Base-by-base conservation (phyloP, 1,140 invertebrate genomes). In the Agrypnia vestita region DNA sequence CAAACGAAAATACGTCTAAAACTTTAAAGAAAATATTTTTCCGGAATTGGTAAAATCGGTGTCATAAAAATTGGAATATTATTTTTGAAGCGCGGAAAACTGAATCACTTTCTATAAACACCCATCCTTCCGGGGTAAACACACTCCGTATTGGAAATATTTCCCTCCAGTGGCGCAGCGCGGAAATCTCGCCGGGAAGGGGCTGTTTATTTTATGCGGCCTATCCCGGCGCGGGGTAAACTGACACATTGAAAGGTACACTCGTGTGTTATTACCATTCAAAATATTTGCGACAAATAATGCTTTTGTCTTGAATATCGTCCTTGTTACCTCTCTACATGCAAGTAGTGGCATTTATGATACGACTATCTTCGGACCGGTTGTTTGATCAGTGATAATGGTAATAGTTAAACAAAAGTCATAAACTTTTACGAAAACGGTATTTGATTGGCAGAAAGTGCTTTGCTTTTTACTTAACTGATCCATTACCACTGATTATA, bases 61-160 rank as follows among this genome's bases (percentile, higher is more conserved):
- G 13, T 62, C 25, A 35, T 35, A 35, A 13, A 69, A 69, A 47
- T n/a, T 69, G 64, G 35, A 15, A 69, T 47, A 69, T 47, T 49
- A 64, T 64, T 47, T 47, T 15, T 44, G 64, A 69, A 69, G n/a
- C 15, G 6, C 46, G 64, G 64, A 17, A 69, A 69, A 69, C 44
- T 35, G 43, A 69, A 69, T 69, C 64, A 69, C 43, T 69, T 69
- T 47, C 64, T 19, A 69, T 46, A 69, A 69, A 69, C 64, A 69
- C 64, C 61, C 64, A 69, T 69, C 64, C 64, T 69, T 69, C 64
- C 64, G 64, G 64, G 15, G 59, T 62, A 19, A 62, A 62, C 59
- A 62, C 59, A 21, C 25, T 21, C 25, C 59, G 59, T 62, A 62
- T 62, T 62, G 59, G 19, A 21, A 35, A 35, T 35, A 35, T 35